A percentile compares a stretch with the other conserved stretches of the same genome.
These are phyloP conservation scores for Beris chalybata DNA, from an alignment of 2,888 invertebrate genomes.

Conservation along the genomic window DNA sequence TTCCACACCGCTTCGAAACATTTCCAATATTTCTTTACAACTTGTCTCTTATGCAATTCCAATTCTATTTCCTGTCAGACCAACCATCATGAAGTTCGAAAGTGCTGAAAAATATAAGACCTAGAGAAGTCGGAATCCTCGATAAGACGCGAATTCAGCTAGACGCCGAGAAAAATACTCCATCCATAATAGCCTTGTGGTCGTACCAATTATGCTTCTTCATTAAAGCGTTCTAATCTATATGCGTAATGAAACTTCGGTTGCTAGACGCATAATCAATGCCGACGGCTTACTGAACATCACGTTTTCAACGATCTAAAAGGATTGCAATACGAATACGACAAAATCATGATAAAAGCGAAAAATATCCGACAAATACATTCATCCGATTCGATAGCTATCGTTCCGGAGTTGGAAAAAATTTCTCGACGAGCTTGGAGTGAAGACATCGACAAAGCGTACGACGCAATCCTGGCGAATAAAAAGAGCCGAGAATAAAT, in stretches of 20 bases:
- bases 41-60: too few species aligned
- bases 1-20: too few species aligned
- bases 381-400: slow-evolving; percentile 47
- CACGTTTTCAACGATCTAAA: slow-evolving; percentile 52
- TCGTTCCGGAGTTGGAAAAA: slow-evolving; percentile 43
- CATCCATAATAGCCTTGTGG: slow-evolving; percentile 49
- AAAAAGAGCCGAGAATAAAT: slow-evolving; percentile 46
- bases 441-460: background rate
- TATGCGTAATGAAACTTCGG: slow-evolving; percentile 51
- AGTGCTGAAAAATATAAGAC: too few species aligned
- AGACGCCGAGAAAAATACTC: slow-evolving; percentile 48
- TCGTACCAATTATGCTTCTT: slow-evolving; percentile 48
- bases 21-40: background rate
- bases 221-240: slow-evolving; percentile 52
- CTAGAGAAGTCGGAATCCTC: too few species aligned
- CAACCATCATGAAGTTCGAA: background rate
- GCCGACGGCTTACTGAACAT: slow-evolving; percentile 54
- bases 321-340: slow-evolving; percentile 50
- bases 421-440: slow-evolving; percentile 42
- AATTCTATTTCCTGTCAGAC: background rate
- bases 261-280: slow-evolving; percentile 50
- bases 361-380: slow-evolving; percentile 52
- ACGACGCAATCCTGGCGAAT: slow-evolving; percentile 20
- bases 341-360: slow-evolving; percentile 50
- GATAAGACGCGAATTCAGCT: background rate